phyloP scores from a whole-genome alignment of 2,888 invertebrate species.

The Agrenia bidenticulata region DNA sequence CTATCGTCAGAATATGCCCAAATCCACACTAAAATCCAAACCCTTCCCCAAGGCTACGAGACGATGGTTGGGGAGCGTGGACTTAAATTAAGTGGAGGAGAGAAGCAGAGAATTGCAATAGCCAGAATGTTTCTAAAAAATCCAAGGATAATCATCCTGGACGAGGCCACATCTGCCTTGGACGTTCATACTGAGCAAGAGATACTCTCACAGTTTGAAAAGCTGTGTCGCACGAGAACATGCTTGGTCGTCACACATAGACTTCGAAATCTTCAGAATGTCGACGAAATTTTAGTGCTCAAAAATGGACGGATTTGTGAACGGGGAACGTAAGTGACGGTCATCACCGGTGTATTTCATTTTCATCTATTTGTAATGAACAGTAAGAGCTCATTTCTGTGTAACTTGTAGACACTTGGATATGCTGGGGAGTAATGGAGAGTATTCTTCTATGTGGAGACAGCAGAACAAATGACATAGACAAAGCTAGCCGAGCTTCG shows the following conservation, averaged over 20 bases:
- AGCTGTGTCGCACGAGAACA: slow-evolving; percentile 58
- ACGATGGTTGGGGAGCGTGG: slow-evolving; percentile 60
- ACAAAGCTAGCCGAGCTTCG: too few relatives aligned
- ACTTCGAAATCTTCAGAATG: slow-evolving; percentile 59
- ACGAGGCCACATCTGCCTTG: slow-evolving; percentile 60
- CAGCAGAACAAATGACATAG: slow-evolving; percentile 24
- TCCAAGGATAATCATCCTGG: slow-evolving; percentile 59
- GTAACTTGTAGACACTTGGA: slow-evolving; percentile 57
- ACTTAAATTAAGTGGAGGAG: slow-evolving; percentile 61
- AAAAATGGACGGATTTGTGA: slow-evolving; percentile 59
- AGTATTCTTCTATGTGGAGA: slow-evolving; percentile 60
- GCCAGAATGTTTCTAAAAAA: slow-evolving; percentile 61
- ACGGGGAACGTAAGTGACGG: slow-evolving; percentile 55
- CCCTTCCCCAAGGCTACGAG: slow-evolving; percentile 57
- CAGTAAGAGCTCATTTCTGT: too few relatives aligned
- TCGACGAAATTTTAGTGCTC: slow-evolving; percentile 59
- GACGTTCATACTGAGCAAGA: slow-evolving; percentile 60
- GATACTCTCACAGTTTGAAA: slow-evolving; percentile 57
- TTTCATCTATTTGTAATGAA: too few relatives aligned
- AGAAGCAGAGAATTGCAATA: slow-evolving; percentile 62
- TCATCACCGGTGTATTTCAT: too few relatives aligned
- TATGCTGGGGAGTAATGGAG: slow-evolving; percentile 55
- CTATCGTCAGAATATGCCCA: slow-evolving; percentile 59
- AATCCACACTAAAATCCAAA: slow-evolving; percentile 59
- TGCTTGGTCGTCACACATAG: slow-evolving; percentile 60